phyloP scores from a whole-genome alignment of 2,888 invertebrate genomes.

The Drosophila diplacantha region DNA sequence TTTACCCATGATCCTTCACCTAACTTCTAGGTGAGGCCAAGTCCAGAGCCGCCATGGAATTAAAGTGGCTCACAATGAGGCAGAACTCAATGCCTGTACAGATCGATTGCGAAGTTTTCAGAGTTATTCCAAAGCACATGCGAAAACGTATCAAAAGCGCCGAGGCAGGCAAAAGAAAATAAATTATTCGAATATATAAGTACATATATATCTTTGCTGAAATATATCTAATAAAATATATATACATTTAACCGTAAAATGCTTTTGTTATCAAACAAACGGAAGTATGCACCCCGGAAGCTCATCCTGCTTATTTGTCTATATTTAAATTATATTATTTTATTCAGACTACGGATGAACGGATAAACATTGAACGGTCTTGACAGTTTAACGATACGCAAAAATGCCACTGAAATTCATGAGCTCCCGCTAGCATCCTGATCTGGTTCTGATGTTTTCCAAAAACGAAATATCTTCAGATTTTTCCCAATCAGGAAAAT shows the following conservation, averaged over 20 bases:
- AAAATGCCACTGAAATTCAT: not conserved
- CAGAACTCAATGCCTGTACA: conserved; percentile 78
- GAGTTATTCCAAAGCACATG: conserved; percentile 76
- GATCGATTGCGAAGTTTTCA: conserved; percentile 76
- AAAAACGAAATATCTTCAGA: not conserved
- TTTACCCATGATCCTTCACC: not conserved
- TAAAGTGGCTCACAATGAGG: conserved; percentile 69
- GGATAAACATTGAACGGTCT: conserved; percentile 18
- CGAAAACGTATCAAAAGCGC: conserved; percentile 75
- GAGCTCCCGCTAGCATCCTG: conserved; percentile 1
- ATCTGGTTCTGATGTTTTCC: not conserved
- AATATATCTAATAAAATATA: conserved; percentile 26
- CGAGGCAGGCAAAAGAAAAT: conserved; percentile 52
- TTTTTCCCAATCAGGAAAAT: conserved; percentile 11
- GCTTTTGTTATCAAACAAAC: conserved; percentile 31
- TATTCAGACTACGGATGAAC: conserved; percentile 13
- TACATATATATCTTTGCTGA: conserved; percentile 12
- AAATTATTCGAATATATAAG: conserved; percentile 1
- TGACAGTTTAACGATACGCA: conserved; percentile 24
- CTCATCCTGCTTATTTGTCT: conserved; percentile 20
- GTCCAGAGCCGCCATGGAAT: conserved; percentile 28
- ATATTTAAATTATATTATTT: conserved; percentile 12
- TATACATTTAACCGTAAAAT: conserved; percentile 10
- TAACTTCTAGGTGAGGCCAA: conserved; percentile 22
- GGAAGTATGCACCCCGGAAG: conserved; percentile 22